phyloP scores from a whole-genome alignment of 2,113 vertebrate species.

The Notothenia coriiceps region DNA sequence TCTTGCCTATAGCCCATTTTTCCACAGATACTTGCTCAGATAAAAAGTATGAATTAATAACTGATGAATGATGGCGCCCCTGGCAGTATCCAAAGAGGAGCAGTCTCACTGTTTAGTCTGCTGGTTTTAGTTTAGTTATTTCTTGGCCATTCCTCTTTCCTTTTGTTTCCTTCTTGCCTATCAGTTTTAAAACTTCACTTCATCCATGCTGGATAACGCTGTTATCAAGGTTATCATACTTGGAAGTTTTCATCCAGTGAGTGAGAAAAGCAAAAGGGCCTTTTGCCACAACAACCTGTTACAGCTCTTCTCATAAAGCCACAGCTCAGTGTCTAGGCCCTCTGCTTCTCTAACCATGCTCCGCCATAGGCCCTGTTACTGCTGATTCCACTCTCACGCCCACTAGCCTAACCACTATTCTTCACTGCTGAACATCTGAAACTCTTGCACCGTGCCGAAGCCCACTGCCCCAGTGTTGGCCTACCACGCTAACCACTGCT shows the following conservation, averaged over 20 bases:
- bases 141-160: slow-evolving; percentile 48
- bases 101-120: slow-evolving; percentile 72
- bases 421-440: slow-evolving; percentile 70
- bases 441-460: slow-evolving; percentile 55
- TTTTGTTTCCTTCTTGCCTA: slow-evolving; percentile 54
- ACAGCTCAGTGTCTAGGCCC: slow-evolving; percentile 53
- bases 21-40: slow-evolving; percentile 66
- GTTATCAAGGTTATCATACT: slow-evolving; percentile 10
- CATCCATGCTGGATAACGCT: not conserved
- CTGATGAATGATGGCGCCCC: slow-evolving; percentile 64
- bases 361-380: slow-evolving; percentile 39
- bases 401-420: slow-evolving; percentile 62
- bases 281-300: slow-evolving; percentile 70
- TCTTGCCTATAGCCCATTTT: slow-evolving; percentile 52
- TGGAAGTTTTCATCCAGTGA: slow-evolving; percentile 15
- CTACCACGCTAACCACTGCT: slow-evolving; percentile 78
- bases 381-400: slow-evolving; percentile 64
- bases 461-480: slow-evolving; percentile 66
- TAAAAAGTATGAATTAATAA: slow-evolving; percentile 75
- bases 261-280: slow-evolving; percentile 28
- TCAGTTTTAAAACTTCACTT: slow-evolving; percentile 50
- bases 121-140: slow-evolving; percentile 61
- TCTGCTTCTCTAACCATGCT: slow-evolving; percentile 48
- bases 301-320: slow-evolving; percentile 54
- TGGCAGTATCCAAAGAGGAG: slow-evolving; percentile 57